Conservation (phyloP, 2,797 vertebrate genomes). For the Cirrhinus molitorella region DNA sequence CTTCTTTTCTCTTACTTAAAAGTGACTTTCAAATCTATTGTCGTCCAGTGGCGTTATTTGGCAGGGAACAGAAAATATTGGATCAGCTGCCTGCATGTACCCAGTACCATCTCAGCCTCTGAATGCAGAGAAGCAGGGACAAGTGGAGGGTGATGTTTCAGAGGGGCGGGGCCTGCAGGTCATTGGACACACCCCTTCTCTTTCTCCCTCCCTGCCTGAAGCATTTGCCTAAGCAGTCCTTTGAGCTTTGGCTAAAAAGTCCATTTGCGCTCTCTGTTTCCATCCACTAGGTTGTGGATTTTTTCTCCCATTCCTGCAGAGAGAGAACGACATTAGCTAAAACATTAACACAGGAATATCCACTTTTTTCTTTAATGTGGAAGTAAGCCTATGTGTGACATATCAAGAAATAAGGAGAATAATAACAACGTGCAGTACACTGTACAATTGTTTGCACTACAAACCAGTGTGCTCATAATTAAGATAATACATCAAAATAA, state of each 20-base stretch:
- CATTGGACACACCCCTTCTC: slow-evolving; percentile 7
- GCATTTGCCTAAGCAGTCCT: slow-evolving; percentile 41
- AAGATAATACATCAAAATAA: no score
- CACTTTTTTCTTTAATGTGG: no score
- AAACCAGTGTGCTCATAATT: no score
- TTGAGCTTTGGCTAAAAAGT: slow-evolving; percentile 37
- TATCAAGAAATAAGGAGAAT: no score
- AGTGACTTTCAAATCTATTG: slow-evolving; percentile 46
- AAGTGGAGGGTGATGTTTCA: slow-evolving; percentile 21
- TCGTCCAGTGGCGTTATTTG: slow-evolving; percentile 71
- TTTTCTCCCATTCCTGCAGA: slow-evolving; percentile 97
- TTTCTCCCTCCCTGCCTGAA: slow-evolving; percentile 29
- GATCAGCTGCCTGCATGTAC: slow-evolving; percentile 64
- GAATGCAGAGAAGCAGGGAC: slow-evolving; percentile 38
- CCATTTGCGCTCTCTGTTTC: slow-evolving; percentile 4
- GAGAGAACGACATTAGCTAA: background rate
- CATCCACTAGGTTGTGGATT: slow-evolving; percentile 72
- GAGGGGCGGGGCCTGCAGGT: slow-evolving; percentile 40
- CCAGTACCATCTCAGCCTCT: slow-evolving; percentile 50
- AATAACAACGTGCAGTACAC: no score
- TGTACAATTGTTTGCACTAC: no score
- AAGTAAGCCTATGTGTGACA: no score
- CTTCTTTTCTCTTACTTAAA: slow-evolving; percentile 51
- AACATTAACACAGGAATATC: background rate
- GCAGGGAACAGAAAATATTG: slow-evolving; percentile 49